Evolutionary conservation across 1,140 invertebrate genomes (phyloP), one percentile per base, ranked within the genome.

Genomic region (Brachionus paranguensis): DNA sequence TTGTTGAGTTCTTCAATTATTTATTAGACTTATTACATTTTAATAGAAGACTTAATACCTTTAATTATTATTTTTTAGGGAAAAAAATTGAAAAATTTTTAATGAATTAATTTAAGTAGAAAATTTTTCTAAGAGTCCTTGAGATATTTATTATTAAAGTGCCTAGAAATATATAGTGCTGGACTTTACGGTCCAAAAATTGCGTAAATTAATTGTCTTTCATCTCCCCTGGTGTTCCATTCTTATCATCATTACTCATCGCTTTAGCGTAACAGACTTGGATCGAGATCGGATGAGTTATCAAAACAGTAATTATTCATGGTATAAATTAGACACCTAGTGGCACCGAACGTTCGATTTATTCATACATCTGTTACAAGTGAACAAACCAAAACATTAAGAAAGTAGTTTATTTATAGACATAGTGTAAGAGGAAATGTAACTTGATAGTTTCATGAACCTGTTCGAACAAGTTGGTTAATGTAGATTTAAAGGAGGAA

Each of bases 281-380:
- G 53, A 60, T 60, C n/a, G 17, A 60, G 53, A 60, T 60, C 37
- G 68, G 68, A 72, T 72, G 68, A 72, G 68, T 72, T 43, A 72
- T 72, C 41, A 72, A 72, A 43, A 72, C 33, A 72, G 68, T 24
- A 72, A 72, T 72, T 72, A 72, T 72, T 72, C 33, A 72, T 41
- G 37, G 68, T 43, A 72, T 43, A 72, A 72, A 72, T 72, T 72
- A 72, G 68, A 72, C 68, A 72, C 68, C 33, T 72, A 72, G 68
- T 41, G 68, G 27, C 27, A 68, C 20, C 24, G 14, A 68, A 68
- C n/a, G 27, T 33, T 33, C 33, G 14, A 72, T 43, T 11, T 72
- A 72, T 72, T 43, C 68, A 72, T 41, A 37, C 68, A 72, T 72
- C 68, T 72, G 68, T 43, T 72, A 72, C 68, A 72, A 72, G 68